Conservation (phyloP, 2,797 vertebrate genomes). For the Poliocrania exsul region DNA sequence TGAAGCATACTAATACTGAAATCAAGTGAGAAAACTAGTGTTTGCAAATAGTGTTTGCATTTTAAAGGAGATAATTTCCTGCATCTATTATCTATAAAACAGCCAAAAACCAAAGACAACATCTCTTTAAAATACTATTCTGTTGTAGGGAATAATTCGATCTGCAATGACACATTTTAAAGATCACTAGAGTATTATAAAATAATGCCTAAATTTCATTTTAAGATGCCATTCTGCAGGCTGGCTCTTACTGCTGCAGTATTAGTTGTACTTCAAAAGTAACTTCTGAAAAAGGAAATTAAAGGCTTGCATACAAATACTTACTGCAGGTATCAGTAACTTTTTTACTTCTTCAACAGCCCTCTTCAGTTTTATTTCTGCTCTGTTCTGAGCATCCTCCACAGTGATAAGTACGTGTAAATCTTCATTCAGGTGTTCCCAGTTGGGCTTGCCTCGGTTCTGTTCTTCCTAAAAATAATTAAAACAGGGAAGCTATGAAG, state of each 20-base stretch:
- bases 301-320: constrained; percentile 67
- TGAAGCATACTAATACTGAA: background rate
- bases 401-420: constrained; percentile 98
- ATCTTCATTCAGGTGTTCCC: constrained; percentile 99
- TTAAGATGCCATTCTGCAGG: background rate
- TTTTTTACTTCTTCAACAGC: constrained; percentile 98
- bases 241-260: background rate
- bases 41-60: background rate
- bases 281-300: background rate
- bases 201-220: background rate
- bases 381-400: constrained; percentile 98
- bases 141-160: background rate
- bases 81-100: background rate
- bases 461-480: constrained; percentile 90
- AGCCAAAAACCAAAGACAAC: background rate
- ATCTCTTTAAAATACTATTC: background rate
- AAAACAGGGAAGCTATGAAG: background rate
- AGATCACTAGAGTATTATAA: background rate
- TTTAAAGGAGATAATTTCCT: background rate
- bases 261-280: background rate
- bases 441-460: constrained; percentile 98
- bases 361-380: constrained; percentile 97
- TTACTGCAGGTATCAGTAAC: constrained; percentile 96
- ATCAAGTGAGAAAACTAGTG: background rate
- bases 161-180: background rate